Evolutionary conservation across 2,113 vertebrate genomes (phyloP), one percentile per base, ranked within the genome.

Genomic region (Bujurquina vittata): DNA sequence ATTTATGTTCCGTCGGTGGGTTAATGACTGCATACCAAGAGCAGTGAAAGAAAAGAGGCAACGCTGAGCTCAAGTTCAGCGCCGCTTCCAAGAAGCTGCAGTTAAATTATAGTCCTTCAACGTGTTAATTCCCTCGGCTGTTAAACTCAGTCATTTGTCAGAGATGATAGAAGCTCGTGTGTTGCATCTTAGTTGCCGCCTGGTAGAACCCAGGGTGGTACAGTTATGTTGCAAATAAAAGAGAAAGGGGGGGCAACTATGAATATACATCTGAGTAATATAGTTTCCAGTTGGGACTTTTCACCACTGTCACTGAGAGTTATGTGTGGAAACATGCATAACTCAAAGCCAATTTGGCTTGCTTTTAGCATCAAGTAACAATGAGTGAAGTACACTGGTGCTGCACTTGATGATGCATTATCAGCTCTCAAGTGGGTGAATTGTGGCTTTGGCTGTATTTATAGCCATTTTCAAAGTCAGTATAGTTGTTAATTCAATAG

Each of bases 351-450:
- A 92, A 94, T 91, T 91, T 7, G 7, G 81, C 60, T 85, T 87
- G 85, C 88, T 93, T 93, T 93, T 88, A 93, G 88, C 86, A 82
- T 89, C 83, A 59, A 82, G 85, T 84, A 87, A 90, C 82, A 87
- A 43, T 75, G 83, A 92, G 88, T 87, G 87, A 86, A 92, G 90
- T 87, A 88, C 81, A 82, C 88, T 90, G 79, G 72, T 86, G 79
- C 61, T 83, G 83, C 80, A 90, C 93, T 94, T 87, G 83, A 92
- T 91, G 90, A 89, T 91, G 86, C 92, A 94, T 94, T 93, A 94
- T 89, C 89, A 85, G 83, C 86, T 90, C 88, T 92, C 87, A 76
- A 91, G 89, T 89, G 90, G 91, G 35, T 83, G 74, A 91, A 92
- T 91, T 92, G 84, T 84, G 88, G 88, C 77, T 89, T 88, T 87